Conservation (phyloP, 2,797 vertebrate species). For the Onychomys arenicola region DNA sequence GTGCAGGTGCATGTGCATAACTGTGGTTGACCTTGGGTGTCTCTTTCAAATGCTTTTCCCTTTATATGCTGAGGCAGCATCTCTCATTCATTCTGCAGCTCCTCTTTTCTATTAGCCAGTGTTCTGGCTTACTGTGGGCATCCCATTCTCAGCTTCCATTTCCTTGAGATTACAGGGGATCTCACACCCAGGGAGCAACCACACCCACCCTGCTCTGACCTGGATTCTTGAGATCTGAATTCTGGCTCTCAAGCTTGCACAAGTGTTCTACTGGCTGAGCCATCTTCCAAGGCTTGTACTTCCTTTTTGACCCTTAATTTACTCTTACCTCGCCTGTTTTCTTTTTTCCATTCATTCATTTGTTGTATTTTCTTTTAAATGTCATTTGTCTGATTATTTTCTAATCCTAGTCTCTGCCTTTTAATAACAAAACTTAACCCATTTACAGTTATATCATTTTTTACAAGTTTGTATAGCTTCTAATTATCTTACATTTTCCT, state of each 20-base stretch:
- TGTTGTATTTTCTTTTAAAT: background rate
- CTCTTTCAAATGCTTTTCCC: background rate
- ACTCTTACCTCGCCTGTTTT: background rate
- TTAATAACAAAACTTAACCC: background rate
- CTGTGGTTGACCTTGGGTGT: background rate
- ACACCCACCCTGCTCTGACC: background rate
- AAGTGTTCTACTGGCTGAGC: no score
- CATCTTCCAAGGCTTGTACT: background rate
- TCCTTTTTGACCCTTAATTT: background rate
- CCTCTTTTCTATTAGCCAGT: background rate
- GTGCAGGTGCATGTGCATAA: background rate
- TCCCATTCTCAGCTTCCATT: background rate
- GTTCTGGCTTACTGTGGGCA: background rate
- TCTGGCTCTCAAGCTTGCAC: background rate
- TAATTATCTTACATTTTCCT: background rate
- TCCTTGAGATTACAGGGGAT: background rate
- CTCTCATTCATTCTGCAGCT: background rate
- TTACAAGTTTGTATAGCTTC: background rate
- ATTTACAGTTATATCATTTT: background rate
- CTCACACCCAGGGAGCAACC: no score
- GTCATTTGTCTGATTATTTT: background rate
- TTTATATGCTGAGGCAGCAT: background rate
- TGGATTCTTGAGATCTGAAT: background rate
- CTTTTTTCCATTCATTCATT: background rate
- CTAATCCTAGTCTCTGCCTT: background rate